Percentiles rank a stretch among this genome's conserved stretches.
Conservation (phyloP, 1,140 invertebrate species). For the Hylaeus anthracinus region DNA sequence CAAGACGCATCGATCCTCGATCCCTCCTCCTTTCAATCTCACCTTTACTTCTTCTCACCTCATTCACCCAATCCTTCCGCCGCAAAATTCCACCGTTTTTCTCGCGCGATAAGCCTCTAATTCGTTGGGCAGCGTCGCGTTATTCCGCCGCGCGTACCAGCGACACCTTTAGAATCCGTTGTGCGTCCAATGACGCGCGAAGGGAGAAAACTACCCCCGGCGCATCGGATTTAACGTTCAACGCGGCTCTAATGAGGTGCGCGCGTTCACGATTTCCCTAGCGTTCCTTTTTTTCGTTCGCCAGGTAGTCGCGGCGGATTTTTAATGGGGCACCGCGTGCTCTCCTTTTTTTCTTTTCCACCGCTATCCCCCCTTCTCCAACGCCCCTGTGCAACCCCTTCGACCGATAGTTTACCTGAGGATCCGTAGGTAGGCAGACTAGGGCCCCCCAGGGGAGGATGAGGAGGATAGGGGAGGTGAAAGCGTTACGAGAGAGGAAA, state of each 20-base stretch:
- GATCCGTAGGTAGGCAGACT: slow-evolving; percentile 47
- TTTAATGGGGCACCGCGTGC: slow-evolving; percentile 71
- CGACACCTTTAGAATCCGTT: slow-evolving; percentile 33
- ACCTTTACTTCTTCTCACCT: too few species aligned
- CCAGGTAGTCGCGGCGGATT: slow-evolving; percentile 73
- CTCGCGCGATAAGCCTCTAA: slow-evolving; percentile 25
- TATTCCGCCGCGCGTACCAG: slow-evolving; percentile 19
- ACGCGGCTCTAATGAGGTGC: slow-evolving; percentile 77
- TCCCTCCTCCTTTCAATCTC: too few species aligned
- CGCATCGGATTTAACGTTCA: slow-evolving; percentile 70
- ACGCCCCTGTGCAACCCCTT: slow-evolving; percentile 56
- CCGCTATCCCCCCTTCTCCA: not conserved
- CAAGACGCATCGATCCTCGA: too few species aligned
- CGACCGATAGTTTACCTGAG: slow-evolving; percentile 64
- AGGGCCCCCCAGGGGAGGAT: slow-evolving; percentile 44
- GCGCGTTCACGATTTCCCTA: slow-evolving; percentile 30
- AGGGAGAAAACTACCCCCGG: slow-evolving; percentile 18
- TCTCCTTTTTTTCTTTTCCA: slow-evolving; percentile 45
- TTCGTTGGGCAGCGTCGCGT: slow-evolving; percentile 9
- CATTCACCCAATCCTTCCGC: not conserved
- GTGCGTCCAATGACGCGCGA: slow-evolving; percentile 10
- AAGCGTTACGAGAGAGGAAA: slow-evolving; percentile 49
- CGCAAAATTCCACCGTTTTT: not conserved
- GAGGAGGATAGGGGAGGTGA: not conserved
- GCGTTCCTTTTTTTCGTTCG: slow-evolving; percentile 26